A percentile compares a stretch with the other conserved stretches of the same genome.
These are phyloP conservation scores for Tetramorium simillimum DNA, from an alignment of 1,140 invertebrate genomes.

Conservation along the genomic window DNA sequence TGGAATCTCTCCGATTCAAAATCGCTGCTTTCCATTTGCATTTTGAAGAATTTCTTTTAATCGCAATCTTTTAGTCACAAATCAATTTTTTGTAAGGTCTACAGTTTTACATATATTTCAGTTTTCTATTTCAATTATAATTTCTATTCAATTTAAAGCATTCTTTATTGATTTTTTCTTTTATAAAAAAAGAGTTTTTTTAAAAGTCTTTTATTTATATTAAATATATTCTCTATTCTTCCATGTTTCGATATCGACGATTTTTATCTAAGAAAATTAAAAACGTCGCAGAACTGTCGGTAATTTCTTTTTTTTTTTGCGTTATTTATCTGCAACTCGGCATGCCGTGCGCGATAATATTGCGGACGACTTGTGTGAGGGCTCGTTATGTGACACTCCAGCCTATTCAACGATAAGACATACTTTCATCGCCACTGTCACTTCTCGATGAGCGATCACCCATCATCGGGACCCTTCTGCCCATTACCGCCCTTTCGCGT, in stretches of 20 bases:
- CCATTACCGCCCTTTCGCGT: constrained; percentile 72
- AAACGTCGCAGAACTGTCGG: not conserved
- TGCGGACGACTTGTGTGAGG: constrained; percentile 18
- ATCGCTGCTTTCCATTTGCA: constrained; percentile 9
- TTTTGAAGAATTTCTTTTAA: not conserved
- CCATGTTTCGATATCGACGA: not conserved
- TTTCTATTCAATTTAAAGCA: not conserved
- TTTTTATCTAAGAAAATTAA: constrained; percentile 21
- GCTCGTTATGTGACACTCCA: constrained; percentile 54
- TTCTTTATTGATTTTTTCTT: not conserved
- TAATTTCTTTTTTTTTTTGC: not conserved
- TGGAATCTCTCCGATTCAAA: constrained; percentile 18
- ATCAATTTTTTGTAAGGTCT: not conserved
- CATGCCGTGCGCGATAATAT: constrained; percentile 38
- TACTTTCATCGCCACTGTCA: constrained; percentile 69
- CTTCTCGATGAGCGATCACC: constrained; percentile 73
- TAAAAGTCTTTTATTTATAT: not conserved
- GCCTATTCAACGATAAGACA: constrained; percentile 67
- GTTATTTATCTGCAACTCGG: constrained; percentile 42
- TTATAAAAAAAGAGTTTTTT: not conserved
- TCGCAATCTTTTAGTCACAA: not conserved
- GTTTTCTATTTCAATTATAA: not conserved
- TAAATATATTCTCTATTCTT: not conserved
- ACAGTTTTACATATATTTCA: not conserved
- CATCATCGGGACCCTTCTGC: constrained; percentile 63